A percentile compares a stretch with the other conserved stretches of the same genome.
Evolutionary conservation across 2,113 vertebrate genomes (phyloP).

Genomic region (Hippocampus mohnikei): DNA sequence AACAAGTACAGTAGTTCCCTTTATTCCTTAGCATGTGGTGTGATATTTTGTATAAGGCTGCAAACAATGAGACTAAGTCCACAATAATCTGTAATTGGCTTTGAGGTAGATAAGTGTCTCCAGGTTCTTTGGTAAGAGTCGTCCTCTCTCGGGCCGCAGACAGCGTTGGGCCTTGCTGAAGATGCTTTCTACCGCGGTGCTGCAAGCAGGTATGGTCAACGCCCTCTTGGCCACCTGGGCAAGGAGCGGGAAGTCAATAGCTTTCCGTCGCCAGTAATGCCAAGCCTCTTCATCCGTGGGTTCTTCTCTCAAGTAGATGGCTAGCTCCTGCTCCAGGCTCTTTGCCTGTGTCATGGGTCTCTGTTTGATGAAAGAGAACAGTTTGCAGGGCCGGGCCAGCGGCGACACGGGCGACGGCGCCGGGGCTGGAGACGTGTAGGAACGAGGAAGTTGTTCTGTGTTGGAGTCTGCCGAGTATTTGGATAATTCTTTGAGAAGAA

Average conservation of each 20-base stretch:
- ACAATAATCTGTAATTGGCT: conserved; percentile 73
- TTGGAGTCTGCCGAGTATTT: conserved; percentile 63
- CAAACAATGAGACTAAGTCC: conserved; percentile 39
- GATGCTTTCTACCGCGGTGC: conserved; percentile 69
- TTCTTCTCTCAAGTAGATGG: conserved; percentile 72
- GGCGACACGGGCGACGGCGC: conserved; percentile 59
- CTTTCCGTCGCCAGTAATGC: conserved; percentile 77
- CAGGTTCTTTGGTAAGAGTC: conserved; percentile 71
- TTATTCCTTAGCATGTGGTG: conserved; percentile 17
- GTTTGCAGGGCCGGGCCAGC: conserved; percentile 71
- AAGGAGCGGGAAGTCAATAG: conserved; percentile 75
- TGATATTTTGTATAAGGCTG: conserved; percentile 22
- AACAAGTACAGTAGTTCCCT: conserved; percentile 43
- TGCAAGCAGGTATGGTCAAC: conserved; percentile 73
- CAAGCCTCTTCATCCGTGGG: conserved; percentile 75
- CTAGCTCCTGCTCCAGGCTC: conserved; percentile 76
- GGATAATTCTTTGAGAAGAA: conserved; percentile 71
- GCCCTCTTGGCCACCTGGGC: conserved; percentile 75
- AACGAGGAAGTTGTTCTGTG: conserved; percentile 58
- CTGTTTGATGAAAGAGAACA: conserved; percentile 80
- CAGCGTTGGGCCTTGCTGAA: conserved; percentile 60
- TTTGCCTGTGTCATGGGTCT: conserved; percentile 73
- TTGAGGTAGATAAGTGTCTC: conserved; percentile 77
- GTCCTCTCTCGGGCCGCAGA: conserved; percentile 55
- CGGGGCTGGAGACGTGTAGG: conserved; percentile 51